Evolutionary conservation across 2,113 vertebrate genomes (phyloP).

Genomic region (Gorsachius goisagi): DNA sequence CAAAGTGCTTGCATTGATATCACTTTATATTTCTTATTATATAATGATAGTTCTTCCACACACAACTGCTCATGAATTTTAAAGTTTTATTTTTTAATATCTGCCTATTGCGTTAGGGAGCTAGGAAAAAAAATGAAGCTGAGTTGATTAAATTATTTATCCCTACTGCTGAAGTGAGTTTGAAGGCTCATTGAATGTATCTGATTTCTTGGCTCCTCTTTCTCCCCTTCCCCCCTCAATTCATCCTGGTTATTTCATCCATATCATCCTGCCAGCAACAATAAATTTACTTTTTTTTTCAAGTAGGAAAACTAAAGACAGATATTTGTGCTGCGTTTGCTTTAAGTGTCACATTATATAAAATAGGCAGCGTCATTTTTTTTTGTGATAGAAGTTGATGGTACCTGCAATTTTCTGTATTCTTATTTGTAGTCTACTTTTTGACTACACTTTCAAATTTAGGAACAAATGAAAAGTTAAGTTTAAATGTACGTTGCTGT

Average conservation of each 20-base stretch:
- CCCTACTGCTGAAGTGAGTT: constrained; percentile 72
- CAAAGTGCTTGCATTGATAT: background rate
- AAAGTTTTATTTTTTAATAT: constrained; percentile 79
- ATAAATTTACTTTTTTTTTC: constrained; percentile 68
- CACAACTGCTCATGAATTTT: constrained; percentile 71
- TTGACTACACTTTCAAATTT: background rate
- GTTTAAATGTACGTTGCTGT: background rate
- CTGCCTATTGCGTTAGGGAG: constrained; percentile 66
- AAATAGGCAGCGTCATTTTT: constrained; percentile 19
- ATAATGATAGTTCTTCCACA: constrained; percentile 38
- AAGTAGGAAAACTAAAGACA: constrained; percentile 75
- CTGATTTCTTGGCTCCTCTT: constrained; percentile 68
- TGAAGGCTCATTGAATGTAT: constrained; percentile 80
- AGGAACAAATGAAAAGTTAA: background rate
- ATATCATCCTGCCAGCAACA: constrained; percentile 75
- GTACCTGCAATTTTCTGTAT: constrained; percentile 1
- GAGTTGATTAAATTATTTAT: constrained; percentile 81
- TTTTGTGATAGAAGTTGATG: constrained; percentile 40
- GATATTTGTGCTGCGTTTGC: constrained; percentile 69
- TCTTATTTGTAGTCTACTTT: constrained; percentile 1
- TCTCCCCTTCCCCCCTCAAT: constrained; percentile 58
- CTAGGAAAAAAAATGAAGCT: constrained; percentile 61
- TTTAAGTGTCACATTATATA: constrained; percentile 66
- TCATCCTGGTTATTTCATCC: constrained; percentile 74
- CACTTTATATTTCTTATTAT: constrained; percentile 49